These are phyloP conservation scores for Pan troglodytes DNA, from an alignment of 2,113 vertebrate species.

Conservation along the genomic window NHGRI_mPanTro3-v2.1_pri NC_072412.2:117365001-117365500, in stretches of 20 bases:
- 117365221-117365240: too few species aligned
- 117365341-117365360: slow-evolving; percentile 20
- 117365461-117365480: slow-evolving; percentile 76
- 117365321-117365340: slow-evolving; percentile 20
- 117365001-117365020: not conserved
- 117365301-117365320: accelerated
- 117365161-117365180: too few species aligned
- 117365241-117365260: not conserved
- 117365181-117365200: not conserved
- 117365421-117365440: slow-evolving; percentile 39
- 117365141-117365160: too few species aligned
- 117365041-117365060: not conserved
- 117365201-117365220: accelerated
- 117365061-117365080: too few species aligned
- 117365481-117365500: slow-evolving; percentile 82
- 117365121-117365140: not conserved
- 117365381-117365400: slow-evolving; percentile 57
- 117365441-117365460: slow-evolving; percentile 23
- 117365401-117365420: slow-evolving; percentile 54
- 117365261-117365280: not conserved
- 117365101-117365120: not conserved
- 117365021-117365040: not conserved
- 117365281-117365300: not conserved
- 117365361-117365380: slow-evolving; percentile 41
- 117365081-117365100: not conserved